Evolutionary conservation across 2,888 invertebrate genomes (phyloP), one percentile per base, ranked within the genome.

Genomic region (Lepidochitona cinerea): DNA sequence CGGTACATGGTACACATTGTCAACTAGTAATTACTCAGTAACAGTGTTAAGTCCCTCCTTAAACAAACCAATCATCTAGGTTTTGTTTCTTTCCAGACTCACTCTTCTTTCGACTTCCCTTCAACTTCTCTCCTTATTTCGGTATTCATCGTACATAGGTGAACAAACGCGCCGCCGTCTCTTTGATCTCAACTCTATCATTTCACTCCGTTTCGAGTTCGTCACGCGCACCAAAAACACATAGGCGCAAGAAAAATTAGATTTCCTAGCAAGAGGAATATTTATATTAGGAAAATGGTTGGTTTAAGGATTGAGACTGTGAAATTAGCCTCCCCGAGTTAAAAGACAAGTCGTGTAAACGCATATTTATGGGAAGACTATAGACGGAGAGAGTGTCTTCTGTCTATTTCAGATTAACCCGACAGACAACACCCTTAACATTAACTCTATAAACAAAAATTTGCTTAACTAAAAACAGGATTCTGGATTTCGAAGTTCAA

Each of bases 171-270:
- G 23, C 59, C 26, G 59, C 59, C 29, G 23, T 29, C 59, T 26
- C 59, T 59, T 59, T 59, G 59, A 59, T 23, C 29, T 29, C 32
- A 4, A 32, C 4, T 14, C 29, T 23, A 59, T 59, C 59, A 59
- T 59, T 59, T 59, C 59, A 3, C 9, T 4, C 29, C 59, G 59
- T 32, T 59, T 59, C 59, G 29, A 59, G 29, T 14, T 14, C 23
- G 59, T 59, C 59, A 59, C 59, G 59, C 59, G 59, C 59, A 32
- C 59, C 59, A 59, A 59, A 59, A 59, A 59, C 59, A 59, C 59
- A 59, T 59, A 59, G 59, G 59, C 59, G 59, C 29, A 59, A 59
- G 59, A 59, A 59, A 59, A 59, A 59, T 59, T 59, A 59, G 59
- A 59, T 59, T 59, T 59, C 59, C 23, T 23, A 59, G 59, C 23